These are phyloP conservation scores for Syngnathus floridae DNA, from an alignment of 2,113 vertebrate species.

Conservation along the genomic window DNA sequence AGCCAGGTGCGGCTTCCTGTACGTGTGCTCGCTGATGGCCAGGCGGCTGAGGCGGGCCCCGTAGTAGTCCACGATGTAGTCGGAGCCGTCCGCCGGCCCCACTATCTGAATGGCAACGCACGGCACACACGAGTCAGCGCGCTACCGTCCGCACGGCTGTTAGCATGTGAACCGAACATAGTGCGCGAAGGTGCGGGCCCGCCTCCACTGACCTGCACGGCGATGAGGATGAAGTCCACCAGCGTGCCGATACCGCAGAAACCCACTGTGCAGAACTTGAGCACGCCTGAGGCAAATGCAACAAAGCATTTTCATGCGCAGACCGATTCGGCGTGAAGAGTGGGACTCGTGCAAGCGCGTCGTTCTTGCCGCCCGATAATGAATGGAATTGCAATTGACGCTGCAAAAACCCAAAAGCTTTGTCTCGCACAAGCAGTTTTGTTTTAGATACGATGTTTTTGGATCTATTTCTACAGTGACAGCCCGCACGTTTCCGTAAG, in stretches of 20 bases:
- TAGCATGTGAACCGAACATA: neutral
- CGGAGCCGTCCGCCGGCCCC: conserved; percentile 91
- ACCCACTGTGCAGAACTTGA: conserved; percentile 97
- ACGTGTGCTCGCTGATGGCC: conserved; percentile 89
- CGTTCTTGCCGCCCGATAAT: no score
- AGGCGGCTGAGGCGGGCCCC: conserved; percentile 87
- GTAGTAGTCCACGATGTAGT: conserved; percentile 98
- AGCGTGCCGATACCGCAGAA: conserved; percentile 98
- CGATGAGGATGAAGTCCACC: conserved; percentile 94
- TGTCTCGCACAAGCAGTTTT: no score
- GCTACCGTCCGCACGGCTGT: no score
- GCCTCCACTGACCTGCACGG: conserved; percentile 85
- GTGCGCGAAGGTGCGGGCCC: neutral
- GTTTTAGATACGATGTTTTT: no score
- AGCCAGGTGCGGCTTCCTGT: conserved; percentile 87
- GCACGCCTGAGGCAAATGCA: conserved; percentile 73
- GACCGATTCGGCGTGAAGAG: no score
- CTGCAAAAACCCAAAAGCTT: no score
- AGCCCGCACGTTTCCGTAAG: no score
- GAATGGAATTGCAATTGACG: no score
- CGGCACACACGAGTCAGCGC: no score
- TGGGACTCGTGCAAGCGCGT: no score
- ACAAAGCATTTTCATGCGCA: neutral
- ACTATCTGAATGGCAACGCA: conserved; percentile 75
- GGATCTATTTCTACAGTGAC: no score